Evolutionary conservation across 2,113 vertebrate genomes (phyloP).

Genomic region (Microcebus tavaratra): DNA sequence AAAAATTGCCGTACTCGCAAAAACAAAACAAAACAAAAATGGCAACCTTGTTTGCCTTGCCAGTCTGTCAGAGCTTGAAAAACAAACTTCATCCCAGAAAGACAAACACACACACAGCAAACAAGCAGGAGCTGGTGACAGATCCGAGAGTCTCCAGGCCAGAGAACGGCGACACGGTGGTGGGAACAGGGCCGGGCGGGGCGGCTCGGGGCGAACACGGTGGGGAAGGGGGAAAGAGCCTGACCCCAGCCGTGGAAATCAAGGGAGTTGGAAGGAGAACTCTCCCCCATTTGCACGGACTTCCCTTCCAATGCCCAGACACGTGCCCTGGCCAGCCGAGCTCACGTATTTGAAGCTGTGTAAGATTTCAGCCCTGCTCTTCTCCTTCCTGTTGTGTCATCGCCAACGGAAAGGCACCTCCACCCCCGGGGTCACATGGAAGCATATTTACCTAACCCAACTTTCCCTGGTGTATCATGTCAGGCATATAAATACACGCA

Average conservation of each 20-base stretch:
- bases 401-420: rapidly evolving
- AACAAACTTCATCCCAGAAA: conserved; percentile 76
- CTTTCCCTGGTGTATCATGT: background rate
- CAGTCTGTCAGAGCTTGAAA: conserved; percentile 78
- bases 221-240: rapidly evolving
- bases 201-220: rapidly evolving
- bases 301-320: no score
- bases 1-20: conserved; percentile 73
- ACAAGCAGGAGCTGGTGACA: background rate
- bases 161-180: background rate
- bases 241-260: rapidly evolving
- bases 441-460: background rate
- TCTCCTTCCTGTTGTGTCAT: rapidly evolving
- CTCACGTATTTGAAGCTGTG: rapidly evolving
- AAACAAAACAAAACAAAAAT: conserved; percentile 81
- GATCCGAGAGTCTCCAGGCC: background rate
- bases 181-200: background rate
- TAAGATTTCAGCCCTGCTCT: background rate
- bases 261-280: rapidly evolving
- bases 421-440: background rate
- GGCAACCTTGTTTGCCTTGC: conserved; percentile 77
- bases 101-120: conserved; percentile 75
- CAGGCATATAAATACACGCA: background rate
- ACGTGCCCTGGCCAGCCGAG: rapidly evolving
- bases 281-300: rapidly evolving